These are phyloP conservation scores for Ecdyonurus torrentis DNA, from an alignment of 2,888 invertebrate genomes.

Conservation along the genomic window DNA sequence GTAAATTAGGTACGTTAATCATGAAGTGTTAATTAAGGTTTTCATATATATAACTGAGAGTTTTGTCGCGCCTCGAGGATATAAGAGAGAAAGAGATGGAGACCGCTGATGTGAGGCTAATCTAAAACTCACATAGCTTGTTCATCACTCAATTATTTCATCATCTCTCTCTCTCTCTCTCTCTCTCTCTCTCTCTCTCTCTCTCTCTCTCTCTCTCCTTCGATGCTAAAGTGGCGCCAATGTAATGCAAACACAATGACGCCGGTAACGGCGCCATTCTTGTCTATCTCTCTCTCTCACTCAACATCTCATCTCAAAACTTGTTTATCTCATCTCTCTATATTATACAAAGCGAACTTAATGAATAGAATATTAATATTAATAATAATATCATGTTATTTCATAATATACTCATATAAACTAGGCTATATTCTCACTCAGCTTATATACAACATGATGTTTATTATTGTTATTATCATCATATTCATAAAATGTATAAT, in stretches of 20 bases:
- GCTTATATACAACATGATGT: no score
- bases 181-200: constrained; percentile 9
- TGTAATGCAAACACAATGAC: neutral
- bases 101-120: neutral
- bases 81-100: neutral
- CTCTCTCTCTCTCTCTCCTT: constrained; percentile 10
- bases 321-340: no score
- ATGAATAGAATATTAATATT: no score
- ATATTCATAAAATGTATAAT: no score
- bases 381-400: no score
- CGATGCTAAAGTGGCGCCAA: constrained; percentile 1
- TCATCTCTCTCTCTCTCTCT: constrained; percentile 8
- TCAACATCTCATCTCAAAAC: no score
- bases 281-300: no score
- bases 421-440: no score
- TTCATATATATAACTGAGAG: neutral
- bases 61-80: neutral
- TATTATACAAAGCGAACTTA: no score
- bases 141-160: no score
- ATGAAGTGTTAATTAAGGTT: neutral
- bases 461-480: no score
- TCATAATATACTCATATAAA: no score
- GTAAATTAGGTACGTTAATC: neutral
- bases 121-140: constrained; percentile 5
- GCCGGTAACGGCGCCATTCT: neutral